phyloP scores from a whole-genome alignment of 2,797 vertebrate species.

The Fistularia tabacaria region DNA sequence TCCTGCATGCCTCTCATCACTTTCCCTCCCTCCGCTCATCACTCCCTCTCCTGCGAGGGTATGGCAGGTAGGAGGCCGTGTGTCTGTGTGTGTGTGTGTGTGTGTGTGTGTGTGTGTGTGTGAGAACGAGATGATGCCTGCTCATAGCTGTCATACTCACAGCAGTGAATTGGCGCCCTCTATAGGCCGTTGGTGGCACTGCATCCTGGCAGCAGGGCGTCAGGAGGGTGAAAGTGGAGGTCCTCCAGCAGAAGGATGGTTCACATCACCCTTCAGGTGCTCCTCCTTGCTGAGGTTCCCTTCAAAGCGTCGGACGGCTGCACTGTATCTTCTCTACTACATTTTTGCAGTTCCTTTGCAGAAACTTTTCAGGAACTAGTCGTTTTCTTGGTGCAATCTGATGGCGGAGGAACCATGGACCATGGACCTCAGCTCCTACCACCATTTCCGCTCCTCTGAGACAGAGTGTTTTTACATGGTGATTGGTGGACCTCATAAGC shows the following conservation, averaged over 20 bases:
- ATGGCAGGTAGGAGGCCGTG: slow-evolving; percentile 16
- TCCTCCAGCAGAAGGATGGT: not conserved
- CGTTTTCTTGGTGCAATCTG: no score
- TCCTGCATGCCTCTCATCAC: slow-evolving; percentile 39
- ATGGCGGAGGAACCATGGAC: no score
- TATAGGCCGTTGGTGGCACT: slow-evolving; percentile 31
- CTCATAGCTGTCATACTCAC: slow-evolving; percentile 28
- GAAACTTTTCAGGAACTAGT: no score
- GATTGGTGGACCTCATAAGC: no score
- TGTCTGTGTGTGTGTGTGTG: slow-evolving; percentile 8
- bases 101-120: not conserved
- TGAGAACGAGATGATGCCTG: slow-evolving; percentile 24
- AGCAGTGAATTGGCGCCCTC: slow-evolving; percentile 46
- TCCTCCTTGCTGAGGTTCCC: no score
- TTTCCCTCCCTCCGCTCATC: slow-evolving; percentile 38
- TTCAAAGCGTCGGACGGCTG: no score
- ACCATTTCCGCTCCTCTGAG: no score
- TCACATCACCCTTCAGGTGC: no score
- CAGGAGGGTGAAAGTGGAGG: slow-evolving; percentile 35
- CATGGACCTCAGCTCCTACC: no score
- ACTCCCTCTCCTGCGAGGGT: slow-evolving; percentile 28
- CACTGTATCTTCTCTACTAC: no score
- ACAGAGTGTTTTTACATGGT: no score
- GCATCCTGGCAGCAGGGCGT: slow-evolving; percentile 7
- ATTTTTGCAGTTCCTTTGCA: no score